Base-by-base conservation (phyloP, 2,888 invertebrate genomes). In the Drosophila ezoana region DNA sequence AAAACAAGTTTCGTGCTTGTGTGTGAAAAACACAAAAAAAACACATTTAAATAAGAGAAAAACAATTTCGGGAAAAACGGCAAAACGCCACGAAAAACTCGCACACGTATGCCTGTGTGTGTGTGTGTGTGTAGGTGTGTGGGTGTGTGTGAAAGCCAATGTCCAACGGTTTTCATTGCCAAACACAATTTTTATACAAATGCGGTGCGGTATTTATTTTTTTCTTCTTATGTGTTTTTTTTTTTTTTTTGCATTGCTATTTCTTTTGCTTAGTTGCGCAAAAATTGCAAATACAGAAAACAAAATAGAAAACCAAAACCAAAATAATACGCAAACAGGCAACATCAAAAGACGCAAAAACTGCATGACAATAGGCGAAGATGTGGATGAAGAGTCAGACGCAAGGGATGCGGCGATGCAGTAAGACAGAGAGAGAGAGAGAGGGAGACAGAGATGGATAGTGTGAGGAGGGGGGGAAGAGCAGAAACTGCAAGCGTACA, bases 121-220 rank as follows among this genome's bases (percentile, higher is more conserved):
- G 20, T 40, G 33, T 48, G 23, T 58, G 38, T 56, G 49, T 49
- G 37, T 32, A 45, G 53, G 51, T 72, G 20, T 57, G 38, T 49
- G 57, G 49, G 54, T 54, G 56, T 38, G 49, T 41, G 57, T 44
- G 38, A 59, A 74, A 61, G 70, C 78, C 77, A 77, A 77, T 75
- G 81, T 53, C 73, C 76, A 77, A 75, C 56, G 54, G 38, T 72
- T 80, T 85, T 85, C 82, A 82, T 85, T 82, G 86, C 82, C 86
- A 82, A 73, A 75, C 75, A 85, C 82, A 70, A 67, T 69, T 82
- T 80, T 65, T 67, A 68, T 65, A 78, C 78, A 81, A 77, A 77
- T 78, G 72, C 62, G 83, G 66, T 79, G 18, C 20, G 69, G 64
- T 45, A 61, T 63, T 51, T 58, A 47, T 35, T 64, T 71, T 61